Evolutionary conservation across 1,140 invertebrate species (phyloP).

Genomic region (Neotoxoptera formosana): DNA sequence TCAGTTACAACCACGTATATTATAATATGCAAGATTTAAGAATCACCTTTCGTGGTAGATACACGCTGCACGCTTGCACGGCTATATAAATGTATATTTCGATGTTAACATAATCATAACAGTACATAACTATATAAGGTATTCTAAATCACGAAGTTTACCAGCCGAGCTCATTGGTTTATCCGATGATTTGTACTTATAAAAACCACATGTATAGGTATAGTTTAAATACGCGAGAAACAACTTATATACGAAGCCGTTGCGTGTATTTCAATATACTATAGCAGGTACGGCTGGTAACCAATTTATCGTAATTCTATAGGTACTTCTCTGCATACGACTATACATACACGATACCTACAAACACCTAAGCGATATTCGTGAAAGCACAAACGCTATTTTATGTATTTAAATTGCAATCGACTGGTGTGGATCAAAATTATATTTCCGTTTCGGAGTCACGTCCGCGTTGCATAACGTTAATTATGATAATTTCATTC

Average conservation of each 20-base stretch:
- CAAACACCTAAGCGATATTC: neutral
- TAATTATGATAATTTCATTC: conserved; percentile 42
- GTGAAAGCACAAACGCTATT: neutral
- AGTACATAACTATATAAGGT: neutral
- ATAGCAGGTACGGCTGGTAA: no score
- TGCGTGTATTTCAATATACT: no score
- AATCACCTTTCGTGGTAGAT: neutral
- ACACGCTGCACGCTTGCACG: no score
- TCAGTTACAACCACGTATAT: neutral
- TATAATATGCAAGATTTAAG: neutral
- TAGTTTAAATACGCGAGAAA: neutral
- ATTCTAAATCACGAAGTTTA: neutral
- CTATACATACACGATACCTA: neutral
- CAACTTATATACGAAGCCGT: neutral
- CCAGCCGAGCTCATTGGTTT: neutral
- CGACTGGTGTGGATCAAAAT: conserved; percentile 13
- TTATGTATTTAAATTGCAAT: neutral
- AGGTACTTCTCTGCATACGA: neutral
- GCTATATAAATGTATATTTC: neutral
- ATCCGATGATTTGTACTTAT: neutral
- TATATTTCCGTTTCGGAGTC: conserved; percentile 13
- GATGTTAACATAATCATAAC: neutral
- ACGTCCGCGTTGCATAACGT: conserved; percentile 4
- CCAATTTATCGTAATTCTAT: neutral
- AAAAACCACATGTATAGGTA: neutral